Conservation (phyloP, 2,113 vertebrate genomes). For the zebrafish (Danio rerio) region GRCz12tu NC_133199.1:35038001-35038500, state of each 20-base stretch:
- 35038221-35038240: conserved; percentile 78
- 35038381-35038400: conserved; percentile 58
- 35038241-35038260: conserved; percentile 61
- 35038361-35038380: conserved; percentile 71
- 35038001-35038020: conserved; percentile 61
- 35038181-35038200: conserved; percentile 72
- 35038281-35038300: conserved; percentile 72
- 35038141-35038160: conserved; percentile 62
- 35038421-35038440: conserved; percentile 33
- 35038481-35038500: background rate
- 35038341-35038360: conserved; percentile 64
- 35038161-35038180: conserved; percentile 68
- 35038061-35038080: conserved; percentile 63
- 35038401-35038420: conserved; percentile 19
- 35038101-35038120: conserved; percentile 56
- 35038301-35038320: conserved; percentile 74
- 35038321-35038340: conserved; percentile 70
- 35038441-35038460: conserved; percentile 42
- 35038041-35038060: conserved; percentile 70
- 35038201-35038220: conserved; percentile 69
- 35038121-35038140: conserved; percentile 73
- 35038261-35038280: conserved; percentile 69
- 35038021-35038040: conserved; percentile 66
- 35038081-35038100: conserved; percentile 72
- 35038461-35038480: conserved; percentile 51